A percentile compares a stretch with the other conserved stretches of the same genome.
phyloP scores from a whole-genome alignment of 2,888 invertebrate genomes.

The Trachelus stipa region DNA sequence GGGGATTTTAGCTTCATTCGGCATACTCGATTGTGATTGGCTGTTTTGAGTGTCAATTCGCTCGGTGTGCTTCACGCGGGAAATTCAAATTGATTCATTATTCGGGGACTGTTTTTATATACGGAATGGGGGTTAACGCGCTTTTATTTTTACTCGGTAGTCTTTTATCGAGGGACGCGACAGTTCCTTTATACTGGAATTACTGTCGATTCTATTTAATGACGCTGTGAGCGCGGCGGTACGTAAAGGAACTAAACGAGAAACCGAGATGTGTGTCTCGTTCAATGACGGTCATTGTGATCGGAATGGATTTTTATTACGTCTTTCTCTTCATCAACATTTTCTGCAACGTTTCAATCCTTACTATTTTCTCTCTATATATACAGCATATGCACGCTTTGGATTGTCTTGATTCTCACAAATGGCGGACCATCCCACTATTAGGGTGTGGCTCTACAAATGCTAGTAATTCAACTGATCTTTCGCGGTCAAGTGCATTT shows the following conservation, averaged over 20 bases:
- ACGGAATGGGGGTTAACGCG: not conserved
- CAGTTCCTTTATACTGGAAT: not conserved
- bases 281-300: not conserved
- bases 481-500: slow-evolving; percentile 27
- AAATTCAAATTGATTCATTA: too few species aligned
- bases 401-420: not conserved
- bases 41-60: not conserved
- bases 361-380: not conserved
- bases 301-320: not conserved
- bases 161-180: not conserved
- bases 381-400: not conserved
- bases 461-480: slow-evolving; percentile 18
- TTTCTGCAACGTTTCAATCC: slow-evolving; percentile 22
- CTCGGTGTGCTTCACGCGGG: not conserved
- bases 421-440: not conserved
- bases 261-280: not conserved
- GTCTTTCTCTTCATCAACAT: slow-evolving; percentile 10
- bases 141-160: not conserved
- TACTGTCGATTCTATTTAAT: not conserved
- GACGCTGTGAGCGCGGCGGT: not conserved
- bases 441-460: slow-evolving; percentile 16
- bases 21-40: not conserved
- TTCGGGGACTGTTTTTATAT: not conserved
- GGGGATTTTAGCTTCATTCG: not conserved
- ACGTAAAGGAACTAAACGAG: not conserved